phyloP scores from a whole-genome alignment of 2,888 invertebrate genomes.

The Acanthopleura granulata region DNA sequence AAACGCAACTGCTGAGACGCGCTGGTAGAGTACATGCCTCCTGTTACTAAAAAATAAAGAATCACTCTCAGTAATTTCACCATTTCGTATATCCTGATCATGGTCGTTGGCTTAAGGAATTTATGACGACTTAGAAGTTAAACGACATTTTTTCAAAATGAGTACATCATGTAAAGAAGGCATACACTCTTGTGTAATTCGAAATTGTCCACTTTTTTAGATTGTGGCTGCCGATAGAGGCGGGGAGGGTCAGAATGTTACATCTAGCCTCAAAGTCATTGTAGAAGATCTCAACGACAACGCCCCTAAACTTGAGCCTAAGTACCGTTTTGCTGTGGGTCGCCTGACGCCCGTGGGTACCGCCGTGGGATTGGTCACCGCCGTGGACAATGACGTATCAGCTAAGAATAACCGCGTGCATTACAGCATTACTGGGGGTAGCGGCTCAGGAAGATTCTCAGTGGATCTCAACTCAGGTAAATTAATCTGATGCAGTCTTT shows the following conservation, averaged over 20 bases:
- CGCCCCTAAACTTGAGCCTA: slow-evolving; percentile 25
- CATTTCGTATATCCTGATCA: no score
- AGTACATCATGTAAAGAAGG: no score
- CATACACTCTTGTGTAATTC: no score
- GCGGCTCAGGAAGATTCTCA: slow-evolving; percentile 24
- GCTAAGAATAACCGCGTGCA: slow-evolving; percentile 26
- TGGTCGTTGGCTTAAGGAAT: no score
- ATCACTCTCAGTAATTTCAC: no score
- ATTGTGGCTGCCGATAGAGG: slow-evolving; percentile 32
- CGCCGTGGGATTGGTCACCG: slow-evolving; percentile 20
- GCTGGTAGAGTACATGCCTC: no score
- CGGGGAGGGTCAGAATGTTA: slow-evolving; percentile 27
- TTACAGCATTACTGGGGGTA: slow-evolving; percentile 23
- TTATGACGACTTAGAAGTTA: no score
- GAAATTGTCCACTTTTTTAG: slow-evolving; percentile 20
- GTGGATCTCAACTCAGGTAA: slow-evolving; percentile 26
- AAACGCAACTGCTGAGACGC: no score
- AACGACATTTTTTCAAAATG: no score
- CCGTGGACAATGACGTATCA: slow-evolving; percentile 24
- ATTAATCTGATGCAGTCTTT: background rate
- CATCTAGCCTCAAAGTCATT: slow-evolving; percentile 25
- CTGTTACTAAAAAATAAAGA: no score
- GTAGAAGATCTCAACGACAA: slow-evolving; percentile 35
- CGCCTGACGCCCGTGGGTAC: slow-evolving; percentile 20
- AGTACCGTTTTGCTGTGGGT: slow-evolving; percentile 23